phyloP scores from a whole-genome alignment of 2,113 vertebrate species.

The Takifugu bimaculatus region DNA sequence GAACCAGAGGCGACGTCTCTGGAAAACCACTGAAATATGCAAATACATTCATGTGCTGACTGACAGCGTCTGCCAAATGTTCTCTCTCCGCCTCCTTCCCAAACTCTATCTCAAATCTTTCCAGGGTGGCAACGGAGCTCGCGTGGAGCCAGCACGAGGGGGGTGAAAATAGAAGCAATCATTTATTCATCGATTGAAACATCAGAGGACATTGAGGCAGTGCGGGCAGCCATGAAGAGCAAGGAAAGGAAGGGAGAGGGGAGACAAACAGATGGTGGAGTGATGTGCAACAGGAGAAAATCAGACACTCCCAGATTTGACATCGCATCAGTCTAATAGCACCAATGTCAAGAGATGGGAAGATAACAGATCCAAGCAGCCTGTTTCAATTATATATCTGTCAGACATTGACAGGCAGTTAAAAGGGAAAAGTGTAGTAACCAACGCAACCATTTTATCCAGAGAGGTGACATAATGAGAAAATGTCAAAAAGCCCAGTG shows the following conservation, averaged over 20 bases:
- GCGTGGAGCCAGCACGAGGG: conserved; percentile 39
- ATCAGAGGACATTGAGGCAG: conserved; percentile 64
- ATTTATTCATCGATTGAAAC: conserved; percentile 79
- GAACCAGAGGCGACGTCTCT: conserved; percentile 3
- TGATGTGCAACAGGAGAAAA: conserved; percentile 24
- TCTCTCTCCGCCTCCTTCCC: conserved; percentile 35
- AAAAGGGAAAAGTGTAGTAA: conserved; percentile 16
- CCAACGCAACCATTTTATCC: too few species aligned
- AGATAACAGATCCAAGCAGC: neutral
- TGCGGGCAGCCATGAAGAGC: conserved; percentile 46
- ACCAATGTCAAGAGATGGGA: conserved; percentile 5
- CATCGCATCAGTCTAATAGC: neutral
- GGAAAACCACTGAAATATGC: conserved; percentile 42
- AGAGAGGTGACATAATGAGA: too few species aligned
- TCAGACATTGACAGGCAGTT: neutral
- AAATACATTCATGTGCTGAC: conserved; percentile 54
- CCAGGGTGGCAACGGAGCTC: conserved; percentile 42
- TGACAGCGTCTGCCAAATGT: conserved; percentile 48
- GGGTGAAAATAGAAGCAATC: conserved; percentile 76
- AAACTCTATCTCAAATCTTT: conserved; percentile 41
- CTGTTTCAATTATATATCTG: neutral
- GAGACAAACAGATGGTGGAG: conserved; percentile 3
- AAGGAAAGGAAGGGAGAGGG: conserved; percentile 31
- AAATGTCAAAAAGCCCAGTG: too few species aligned
- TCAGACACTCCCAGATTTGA: conserved; percentile 5